A percentile compares a stretch with the other conserved stretches of the same genome.
Conservation (phyloP, 2,888 invertebrate species). For the Apodemia duryi region DNA sequence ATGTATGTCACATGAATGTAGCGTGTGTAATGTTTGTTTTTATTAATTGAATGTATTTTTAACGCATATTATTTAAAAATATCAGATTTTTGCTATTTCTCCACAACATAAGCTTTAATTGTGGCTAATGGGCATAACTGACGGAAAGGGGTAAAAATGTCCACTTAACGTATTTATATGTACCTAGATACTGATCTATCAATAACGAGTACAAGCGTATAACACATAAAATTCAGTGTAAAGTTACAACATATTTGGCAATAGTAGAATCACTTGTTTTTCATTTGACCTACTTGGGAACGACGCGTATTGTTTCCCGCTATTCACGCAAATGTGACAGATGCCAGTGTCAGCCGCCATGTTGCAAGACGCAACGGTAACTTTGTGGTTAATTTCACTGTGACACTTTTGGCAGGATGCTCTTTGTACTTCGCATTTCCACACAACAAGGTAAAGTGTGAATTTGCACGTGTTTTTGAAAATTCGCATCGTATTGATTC, state of each 20-base stretch:
- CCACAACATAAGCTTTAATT: too few relatives aligned
- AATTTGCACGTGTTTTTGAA: not conserved
- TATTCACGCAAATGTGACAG: constrained; percentile 11
- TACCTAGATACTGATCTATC: too few relatives aligned
- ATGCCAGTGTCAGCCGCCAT: constrained; percentile 5
- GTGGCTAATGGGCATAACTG: too few relatives aligned
- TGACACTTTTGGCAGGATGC: constrained; percentile 7
- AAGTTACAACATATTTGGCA: constrained; percentile 11
- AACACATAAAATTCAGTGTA: constrained; percentile 7
- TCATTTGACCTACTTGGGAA: constrained; percentile 8
- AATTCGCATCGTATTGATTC: not conserved
- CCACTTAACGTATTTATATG: too few relatives aligned
- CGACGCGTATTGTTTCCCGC: constrained; percentile 10
- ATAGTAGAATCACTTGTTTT: constrained; percentile 11
- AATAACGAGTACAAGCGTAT: not conserved
- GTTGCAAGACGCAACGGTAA: constrained; percentile 2
- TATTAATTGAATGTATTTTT: too few relatives aligned
- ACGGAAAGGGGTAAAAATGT: too few relatives aligned
- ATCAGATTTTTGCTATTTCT: too few relatives aligned
- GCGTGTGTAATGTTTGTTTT: too few relatives aligned
- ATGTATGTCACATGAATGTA: too few relatives aligned
- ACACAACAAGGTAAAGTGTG: not conserved
- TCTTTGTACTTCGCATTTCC: not conserved
- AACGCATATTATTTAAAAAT: too few relatives aligned
- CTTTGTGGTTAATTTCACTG: constrained; percentile 8